phyloP scores from a whole-genome alignment of 2,797 vertebrate genomes.

The Huso huso region DNA sequence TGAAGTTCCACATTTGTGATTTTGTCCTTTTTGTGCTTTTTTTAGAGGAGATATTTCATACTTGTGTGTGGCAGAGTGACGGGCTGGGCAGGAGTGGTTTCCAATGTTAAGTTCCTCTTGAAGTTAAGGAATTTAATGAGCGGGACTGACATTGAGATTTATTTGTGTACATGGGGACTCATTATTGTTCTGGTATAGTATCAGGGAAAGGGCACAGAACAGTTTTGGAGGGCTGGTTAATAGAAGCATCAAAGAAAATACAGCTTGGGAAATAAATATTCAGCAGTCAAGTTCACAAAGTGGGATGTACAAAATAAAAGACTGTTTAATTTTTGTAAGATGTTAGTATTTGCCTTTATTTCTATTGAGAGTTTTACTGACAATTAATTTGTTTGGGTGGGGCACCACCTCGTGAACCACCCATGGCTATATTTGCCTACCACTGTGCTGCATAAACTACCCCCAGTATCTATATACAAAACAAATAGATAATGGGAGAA shows the following conservation, averaged over 20 bases:
- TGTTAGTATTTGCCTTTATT: too few relatives aligned
- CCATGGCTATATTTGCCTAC: too few relatives aligned
- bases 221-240: neutral
- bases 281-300: too few relatives aligned
- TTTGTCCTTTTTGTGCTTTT: slow-evolving; percentile 84
- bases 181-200: slow-evolving; percentile 32
- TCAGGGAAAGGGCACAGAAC: slow-evolving; percentile 27
- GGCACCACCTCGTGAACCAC: too few relatives aligned
- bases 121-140: slow-evolving; percentile 22
- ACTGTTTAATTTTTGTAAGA: too few relatives aligned
- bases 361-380: too few relatives aligned
- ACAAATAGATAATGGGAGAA: too few relatives aligned
- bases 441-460: too few relatives aligned
- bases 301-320: too few relatives aligned
- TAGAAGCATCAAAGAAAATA: neutral
- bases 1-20: slow-evolving; percentile 94
- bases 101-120: slow-evolving; percentile 79
- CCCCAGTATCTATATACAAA: too few relatives aligned
- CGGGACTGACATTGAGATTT: slow-evolving; percentile 33
- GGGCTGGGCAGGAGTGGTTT: slow-evolving; percentile 70
- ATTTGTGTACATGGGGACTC: slow-evolving; percentile 37
- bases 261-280: neutral
- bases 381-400: too few relatives aligned
- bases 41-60: slow-evolving; percentile 80
- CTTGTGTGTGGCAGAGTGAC: slow-evolving; percentile 72